phyloP scores from a whole-genome alignment of 2,888 invertebrate species.

The Phymatocera aterrima region DNA sequence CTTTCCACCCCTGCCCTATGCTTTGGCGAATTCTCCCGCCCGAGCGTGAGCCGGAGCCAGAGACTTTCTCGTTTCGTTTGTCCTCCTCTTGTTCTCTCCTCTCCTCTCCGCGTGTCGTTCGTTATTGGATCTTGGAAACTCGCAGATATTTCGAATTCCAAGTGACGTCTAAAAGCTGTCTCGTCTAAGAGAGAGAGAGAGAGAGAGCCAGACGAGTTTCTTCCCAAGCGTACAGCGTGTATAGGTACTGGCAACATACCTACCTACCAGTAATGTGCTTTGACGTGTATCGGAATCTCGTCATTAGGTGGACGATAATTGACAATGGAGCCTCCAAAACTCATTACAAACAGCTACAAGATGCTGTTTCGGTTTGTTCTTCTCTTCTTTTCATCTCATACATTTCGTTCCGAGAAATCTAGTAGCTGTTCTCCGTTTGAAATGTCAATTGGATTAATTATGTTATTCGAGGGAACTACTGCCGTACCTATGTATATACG shows the following conservation, averaged over 20 bases:
- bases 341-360: not conserved
- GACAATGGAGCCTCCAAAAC: conserved; percentile 7
- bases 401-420: not conserved
- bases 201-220: conserved; percentile 31
- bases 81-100: conserved; percentile 54
- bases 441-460: conserved; percentile 19
- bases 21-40: conserved; percentile 55
- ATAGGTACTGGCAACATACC: too few species aligned
- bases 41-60: conserved; percentile 46
- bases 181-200: conserved; percentile 55
- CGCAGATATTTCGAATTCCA: conserved; percentile 72
- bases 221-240: conserved; percentile 10
- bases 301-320: conserved; percentile 46
- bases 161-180: conserved; percentile 66
- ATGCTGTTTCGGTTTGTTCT: not conserved
- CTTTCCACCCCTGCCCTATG: conserved; percentile 52
- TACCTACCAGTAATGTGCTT: conserved; percentile 50
- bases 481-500: too few species aligned
- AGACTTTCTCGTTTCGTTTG: conserved; percentile 67
- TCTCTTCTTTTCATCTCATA: too few species aligned
- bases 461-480: too few species aligned
- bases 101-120: conserved; percentile 64
- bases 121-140: conserved; percentile 72
- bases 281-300: conserved; percentile 51
- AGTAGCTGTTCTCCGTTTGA: not conserved